phyloP scores from a whole-genome alignment of 1,140 invertebrate species.

The Odontomachus brunneus region DNA sequence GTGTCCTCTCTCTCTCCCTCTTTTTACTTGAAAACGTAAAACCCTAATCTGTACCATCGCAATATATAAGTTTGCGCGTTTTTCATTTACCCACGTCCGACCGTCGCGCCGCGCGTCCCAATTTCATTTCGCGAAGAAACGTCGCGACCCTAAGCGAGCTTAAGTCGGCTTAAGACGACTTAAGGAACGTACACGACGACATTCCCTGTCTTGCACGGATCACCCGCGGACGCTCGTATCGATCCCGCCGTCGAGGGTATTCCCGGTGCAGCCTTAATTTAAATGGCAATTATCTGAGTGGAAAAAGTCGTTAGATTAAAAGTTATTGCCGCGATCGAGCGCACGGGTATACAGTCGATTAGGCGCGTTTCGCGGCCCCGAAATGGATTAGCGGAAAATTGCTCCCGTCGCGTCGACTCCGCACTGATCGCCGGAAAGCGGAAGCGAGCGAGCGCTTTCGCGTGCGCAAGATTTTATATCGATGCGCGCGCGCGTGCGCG shows the following conservation, averaged over 20 bases:
- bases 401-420: background rate
- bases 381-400: conserved; percentile 56
- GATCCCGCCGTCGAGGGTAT: conserved; percentile 59
- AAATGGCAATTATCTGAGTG: conserved; percentile 73
- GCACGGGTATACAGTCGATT: conserved; percentile 54
- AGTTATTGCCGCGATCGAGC: conserved; percentile 49
- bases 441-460: background rate
- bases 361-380: conserved; percentile 49
- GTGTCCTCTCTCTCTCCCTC: too few species aligned
- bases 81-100: conserved; percentile 59
- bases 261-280: conserved; percentile 59
- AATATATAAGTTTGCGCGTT: conserved; percentile 18
- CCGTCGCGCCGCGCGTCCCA: conserved; percentile 60
- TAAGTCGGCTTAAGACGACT: conserved; percentile 70
- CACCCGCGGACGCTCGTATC: conserved; percentile 41
- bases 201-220: conserved; percentile 21
- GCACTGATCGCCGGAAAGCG: background rate
- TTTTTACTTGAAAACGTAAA: too few species aligned
- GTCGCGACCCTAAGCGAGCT: conserved; percentile 69
- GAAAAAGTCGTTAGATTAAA: conserved; percentile 70
- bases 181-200: conserved; percentile 63
- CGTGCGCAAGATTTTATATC: background rate
- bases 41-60: too few species aligned
- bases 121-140: conserved; percentile 71
- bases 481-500: background rate